These are phyloP conservation scores for Macrophya alboannulata DNA, from an alignment of 2,888 invertebrate genomes.

Conservation along the genomic window DNA sequence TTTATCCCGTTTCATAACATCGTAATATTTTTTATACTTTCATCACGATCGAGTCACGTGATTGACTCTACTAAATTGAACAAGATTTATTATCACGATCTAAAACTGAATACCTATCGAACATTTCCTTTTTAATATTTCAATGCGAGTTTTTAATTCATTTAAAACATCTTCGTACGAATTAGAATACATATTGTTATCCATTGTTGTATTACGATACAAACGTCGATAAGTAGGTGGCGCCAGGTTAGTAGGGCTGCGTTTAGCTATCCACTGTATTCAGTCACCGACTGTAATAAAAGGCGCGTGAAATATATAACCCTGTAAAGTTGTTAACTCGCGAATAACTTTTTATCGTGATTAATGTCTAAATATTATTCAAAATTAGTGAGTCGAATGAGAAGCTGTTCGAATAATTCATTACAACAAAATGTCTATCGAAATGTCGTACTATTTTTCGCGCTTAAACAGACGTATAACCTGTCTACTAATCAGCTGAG, in stretches of 20 bases:
- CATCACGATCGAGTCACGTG: not conserved
- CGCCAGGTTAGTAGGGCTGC: slow-evolving; percentile 23
- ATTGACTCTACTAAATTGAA: not conserved
- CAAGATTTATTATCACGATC: not conserved
- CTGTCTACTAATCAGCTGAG: not conserved
- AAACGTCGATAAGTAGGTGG: slow-evolving; percentile 6
- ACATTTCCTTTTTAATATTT: slow-evolving; percentile 29
- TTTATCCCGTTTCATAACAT: not conserved
- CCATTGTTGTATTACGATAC: slow-evolving; percentile 7
- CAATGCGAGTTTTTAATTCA: slow-evolving; percentile 38
- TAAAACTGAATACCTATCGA: slow-evolving; percentile 13
- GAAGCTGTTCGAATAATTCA: not conserved
- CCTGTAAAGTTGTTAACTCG: not conserved
- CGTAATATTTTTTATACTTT: not conserved
- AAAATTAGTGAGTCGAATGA: not conserved
- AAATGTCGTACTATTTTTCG: slow-evolving; percentile 22
- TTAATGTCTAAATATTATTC: not conserved
- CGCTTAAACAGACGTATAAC: slow-evolving; percentile 24
- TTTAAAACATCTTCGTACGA: slow-evolving; percentile 1
- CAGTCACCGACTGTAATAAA: no score
- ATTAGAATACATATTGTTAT: not conserved
- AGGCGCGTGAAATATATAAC: not conserved
- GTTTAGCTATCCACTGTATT: not conserved
- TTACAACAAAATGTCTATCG: not conserved
- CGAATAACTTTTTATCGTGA: not conserved